phyloP scores from a whole-genome alignment of 2,888 invertebrate species.

The Temnothorax unifasciatus region DNA sequence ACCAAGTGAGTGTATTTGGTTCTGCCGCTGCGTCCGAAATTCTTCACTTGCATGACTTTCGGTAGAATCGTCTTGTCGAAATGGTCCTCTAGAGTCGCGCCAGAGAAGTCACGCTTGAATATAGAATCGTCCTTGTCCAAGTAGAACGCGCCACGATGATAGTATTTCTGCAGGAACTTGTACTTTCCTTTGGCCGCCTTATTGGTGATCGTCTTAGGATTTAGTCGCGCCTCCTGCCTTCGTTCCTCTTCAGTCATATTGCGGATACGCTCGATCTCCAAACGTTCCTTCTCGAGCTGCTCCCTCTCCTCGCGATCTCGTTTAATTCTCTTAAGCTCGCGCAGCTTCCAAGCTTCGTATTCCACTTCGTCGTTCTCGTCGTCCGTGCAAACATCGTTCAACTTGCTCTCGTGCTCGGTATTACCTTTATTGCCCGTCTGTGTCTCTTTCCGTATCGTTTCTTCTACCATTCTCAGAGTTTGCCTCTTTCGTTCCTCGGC shows the following conservation, averaged over 20 bases:
- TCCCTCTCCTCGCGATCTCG: slow-evolving; percentile 98
- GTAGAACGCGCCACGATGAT: slow-evolving; percentile 99
- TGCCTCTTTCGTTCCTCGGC: slow-evolving; percentile 96
- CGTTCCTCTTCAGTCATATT: slow-evolving; percentile 99
- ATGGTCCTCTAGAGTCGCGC: slow-evolving; percentile 99
- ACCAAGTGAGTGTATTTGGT: slow-evolving; percentile 99
- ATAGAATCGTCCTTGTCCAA: slow-evolving; percentile 97
- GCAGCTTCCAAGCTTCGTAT: slow-evolving; percentile 99
- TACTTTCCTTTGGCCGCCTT: slow-evolving; percentile 99
- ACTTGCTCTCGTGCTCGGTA: slow-evolving; percentile 91
- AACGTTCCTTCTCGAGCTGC: slow-evolving; percentile 94
- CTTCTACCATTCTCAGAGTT: slow-evolving; percentile 96
- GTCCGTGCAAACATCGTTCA: slow-evolving; percentile 96
- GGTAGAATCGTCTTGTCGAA: slow-evolving; percentile 99
- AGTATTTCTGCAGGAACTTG: slow-evolving; percentile 99
- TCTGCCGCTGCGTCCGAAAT: slow-evolving; percentile 99
- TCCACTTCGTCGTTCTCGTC: slow-evolving; percentile 98
- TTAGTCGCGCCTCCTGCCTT: slow-evolving; percentile 94
- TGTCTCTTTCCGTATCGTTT: slow-evolving; percentile 94
- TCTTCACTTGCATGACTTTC: slow-evolving; percentile 99
- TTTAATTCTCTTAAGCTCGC: slow-evolving; percentile 98
- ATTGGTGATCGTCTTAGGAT: slow-evolving; percentile 97
- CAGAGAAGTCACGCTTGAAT: slow-evolving; percentile 97
- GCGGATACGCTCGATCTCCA: slow-evolving; percentile 96
- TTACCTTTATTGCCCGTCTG: slow-evolving; percentile 86